These are phyloP conservation scores for Novumbra hubbsi DNA, from an alignment of 2,797 vertebrate genomes.

Conservation along the genomic window DNA sequence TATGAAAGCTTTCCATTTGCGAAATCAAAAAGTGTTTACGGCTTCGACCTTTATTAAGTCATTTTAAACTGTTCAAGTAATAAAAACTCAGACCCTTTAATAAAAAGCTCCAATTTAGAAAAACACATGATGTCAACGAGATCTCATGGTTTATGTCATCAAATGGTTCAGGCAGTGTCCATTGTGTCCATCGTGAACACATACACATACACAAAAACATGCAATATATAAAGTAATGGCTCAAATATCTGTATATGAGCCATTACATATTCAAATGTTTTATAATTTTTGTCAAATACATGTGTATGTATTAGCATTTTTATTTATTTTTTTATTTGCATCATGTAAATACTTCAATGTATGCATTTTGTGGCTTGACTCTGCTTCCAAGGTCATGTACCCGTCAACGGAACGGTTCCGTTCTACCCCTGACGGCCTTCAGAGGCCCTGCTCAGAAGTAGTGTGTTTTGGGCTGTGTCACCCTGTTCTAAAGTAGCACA, in stretches of 20 bases:
- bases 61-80: neutral
- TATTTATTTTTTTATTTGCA: too few species aligned
- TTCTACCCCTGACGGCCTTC: neutral
- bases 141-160: neutral
- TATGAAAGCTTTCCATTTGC: neutral
- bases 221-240: too few species aligned
- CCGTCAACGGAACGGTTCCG: neutral
- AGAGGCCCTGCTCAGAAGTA: neutral
- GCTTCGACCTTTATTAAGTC: neutral
- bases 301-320: too few species aligned
- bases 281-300: too few species aligned
- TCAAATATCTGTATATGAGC: too few species aligned
- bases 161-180: neutral
- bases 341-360: too few species aligned
- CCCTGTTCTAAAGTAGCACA: neutral
- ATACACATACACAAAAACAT: too few species aligned
- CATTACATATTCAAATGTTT: too few species aligned
- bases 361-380: neutral
- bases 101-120: neutral
- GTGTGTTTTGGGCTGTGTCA: neutral
- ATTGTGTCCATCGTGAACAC: too few species aligned
- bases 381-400: conserved; percentile 2
- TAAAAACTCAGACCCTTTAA: neutral
- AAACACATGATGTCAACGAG: too few species aligned
- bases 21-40: neutral